Conservation (phyloP, 1,140 invertebrate species). For the Papilio helenus region DNA sequence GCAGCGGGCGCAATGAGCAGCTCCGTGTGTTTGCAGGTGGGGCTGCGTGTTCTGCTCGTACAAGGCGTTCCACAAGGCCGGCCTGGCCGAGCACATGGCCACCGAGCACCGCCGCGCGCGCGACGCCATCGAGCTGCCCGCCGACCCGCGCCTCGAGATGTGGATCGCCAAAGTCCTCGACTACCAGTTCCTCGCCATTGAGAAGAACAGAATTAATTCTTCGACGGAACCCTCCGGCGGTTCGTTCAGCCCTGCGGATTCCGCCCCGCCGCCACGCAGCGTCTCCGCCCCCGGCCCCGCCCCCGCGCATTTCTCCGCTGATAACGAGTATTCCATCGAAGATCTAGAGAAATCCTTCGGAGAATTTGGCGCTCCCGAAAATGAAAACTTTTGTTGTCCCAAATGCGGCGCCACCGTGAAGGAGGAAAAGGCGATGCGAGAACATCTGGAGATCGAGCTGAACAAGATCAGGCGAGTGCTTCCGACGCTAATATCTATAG, state of each 20-base stretch:
- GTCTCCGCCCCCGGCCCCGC: background rate
- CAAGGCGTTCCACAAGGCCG: constrained; percentile 71
- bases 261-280: too few species aligned
- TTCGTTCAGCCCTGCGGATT: background rate
- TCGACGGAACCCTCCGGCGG: constrained; percentile 53
- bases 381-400: constrained; percentile 60
- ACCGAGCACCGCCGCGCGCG: constrained; percentile 60
- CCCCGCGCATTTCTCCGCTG: too few species aligned
- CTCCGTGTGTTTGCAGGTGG: constrained; percentile 60
- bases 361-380: constrained; percentile 51
- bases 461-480: constrained; percentile 68
- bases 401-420: constrained; percentile 56
- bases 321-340: constrained; percentile 35
- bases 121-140: constrained; percentile 56
- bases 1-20: background rate
- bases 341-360: constrained; percentile 65
- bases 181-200: constrained; percentile 59
- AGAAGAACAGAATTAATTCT: constrained; percentile 59
- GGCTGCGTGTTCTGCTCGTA: constrained; percentile 68
- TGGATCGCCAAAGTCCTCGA: constrained; percentile 63
- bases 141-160: constrained; percentile 57
- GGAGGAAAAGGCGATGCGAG: constrained; percentile 58
- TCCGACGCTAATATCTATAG: background rate
- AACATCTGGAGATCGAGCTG: constrained; percentile 70
- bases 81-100: constrained; percentile 64